Evolutionary conservation across 2,797 vertebrate species (phyloP), one percentile per base, ranked within the genome.

Genomic region (Antennarius maculatus): DNA sequence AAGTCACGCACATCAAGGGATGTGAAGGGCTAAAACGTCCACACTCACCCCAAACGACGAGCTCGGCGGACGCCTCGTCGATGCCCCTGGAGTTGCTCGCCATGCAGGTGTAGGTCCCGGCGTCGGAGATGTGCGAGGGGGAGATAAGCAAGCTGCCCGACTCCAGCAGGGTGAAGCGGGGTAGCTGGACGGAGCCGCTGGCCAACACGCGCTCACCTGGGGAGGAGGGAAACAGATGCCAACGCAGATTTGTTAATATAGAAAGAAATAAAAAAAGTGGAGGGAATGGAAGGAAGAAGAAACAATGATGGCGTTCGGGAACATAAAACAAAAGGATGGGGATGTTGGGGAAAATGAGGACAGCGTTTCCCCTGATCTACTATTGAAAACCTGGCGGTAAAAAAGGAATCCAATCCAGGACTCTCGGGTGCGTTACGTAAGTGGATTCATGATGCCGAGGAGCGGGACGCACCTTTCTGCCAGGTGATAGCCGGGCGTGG

Each of bases 71-170:
- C 0, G 96, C 96, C 81, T 99, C 97, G 0, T 99, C 97, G 1
- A 95, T 95, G 1, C 97, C 97, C 0, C 97, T 92, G 3, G 97
- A 99, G 91, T 99, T 99, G 91, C 95, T 97, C 54, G 97, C 97
- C 91, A 97, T 92, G 86, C 97, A 99, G 41, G 94, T 95, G 88
- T 98, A 99, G 79, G 94, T 95, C 45, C 97, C 97, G 0, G 95
- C 95, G 0, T 99, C 97, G 0, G 95, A 92, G 74, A 97, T 94
- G 78, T 95, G 96, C 0, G 96, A 93, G 2, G 97, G 97, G 65
- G 96, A 98, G 83, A 99, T 69, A 4, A 99, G 95, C 31, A 99
- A 92, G 47, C 97, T 98, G 67, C 97, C 97, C 0, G 97, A 99
- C 86, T 99, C 97, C 28, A 99, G 94, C 31, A 99, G 92, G 0